Conservation (phyloP, 2,797 vertebrate genomes). For the Clarias platycephalus region DNA sequence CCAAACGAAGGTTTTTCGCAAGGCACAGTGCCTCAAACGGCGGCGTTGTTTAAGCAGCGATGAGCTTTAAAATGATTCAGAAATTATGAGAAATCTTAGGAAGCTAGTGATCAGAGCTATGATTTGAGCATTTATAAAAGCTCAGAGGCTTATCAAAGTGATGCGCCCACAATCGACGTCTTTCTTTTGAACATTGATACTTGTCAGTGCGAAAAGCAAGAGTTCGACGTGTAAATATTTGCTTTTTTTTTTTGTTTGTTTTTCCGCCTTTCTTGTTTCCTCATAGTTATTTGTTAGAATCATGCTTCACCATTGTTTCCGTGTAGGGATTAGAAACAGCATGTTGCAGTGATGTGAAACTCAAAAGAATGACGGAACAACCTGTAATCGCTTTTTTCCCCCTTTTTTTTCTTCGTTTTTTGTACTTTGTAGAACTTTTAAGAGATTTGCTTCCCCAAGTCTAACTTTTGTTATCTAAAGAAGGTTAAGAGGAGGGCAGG, state of each 20-base stretch:
- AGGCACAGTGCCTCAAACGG: slow-evolving; percentile 10
- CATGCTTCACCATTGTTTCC: background rate
- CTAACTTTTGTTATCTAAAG: background rate
- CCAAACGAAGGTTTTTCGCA: slow-evolving; percentile 6
- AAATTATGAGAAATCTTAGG: background rate
- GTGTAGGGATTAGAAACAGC: background rate
- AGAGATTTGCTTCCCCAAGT: background rate
- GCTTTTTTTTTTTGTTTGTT: background rate
- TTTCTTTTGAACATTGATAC: background rate
- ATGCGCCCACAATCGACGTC: background rate
- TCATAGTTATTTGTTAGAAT: background rate
- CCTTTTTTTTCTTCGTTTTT: background rate
- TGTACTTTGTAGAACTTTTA: background rate
- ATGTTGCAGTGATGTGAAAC: background rate
- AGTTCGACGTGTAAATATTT: background rate
- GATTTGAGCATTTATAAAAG: background rate
- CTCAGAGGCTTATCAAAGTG: background rate
- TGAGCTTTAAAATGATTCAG: slow-evolving; percentile 10
- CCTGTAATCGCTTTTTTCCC: background rate
- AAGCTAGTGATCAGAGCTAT: background rate
- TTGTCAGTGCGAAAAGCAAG: background rate
- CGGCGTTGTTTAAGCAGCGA: slow-evolving; percentile 12
- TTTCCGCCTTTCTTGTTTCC: background rate
- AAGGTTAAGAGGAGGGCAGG: background rate
- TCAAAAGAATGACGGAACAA: slow-evolving; percentile 25